Base-by-base conservation (phyloP, 2,797 vertebrate species). In the Epinephelus coioides region DNA sequence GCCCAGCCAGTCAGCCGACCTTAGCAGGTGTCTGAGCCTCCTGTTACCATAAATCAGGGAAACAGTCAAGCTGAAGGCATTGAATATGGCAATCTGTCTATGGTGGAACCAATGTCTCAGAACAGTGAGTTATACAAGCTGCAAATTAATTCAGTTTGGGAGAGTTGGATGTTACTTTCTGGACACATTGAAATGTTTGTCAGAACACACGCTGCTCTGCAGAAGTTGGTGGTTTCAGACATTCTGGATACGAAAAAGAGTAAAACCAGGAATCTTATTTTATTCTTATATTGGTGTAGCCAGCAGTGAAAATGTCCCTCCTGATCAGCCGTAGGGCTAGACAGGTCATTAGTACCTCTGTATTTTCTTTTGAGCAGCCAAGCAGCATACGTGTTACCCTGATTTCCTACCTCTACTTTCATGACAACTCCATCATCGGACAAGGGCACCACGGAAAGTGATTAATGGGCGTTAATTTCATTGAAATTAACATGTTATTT, bases 11-110 rank as follows among this genome's bases (percentile, higher is more conserved):
- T 72, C 69, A 74, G 53, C 44, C 23, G 38, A 72, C 54, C 64
- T 40, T 76, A 76, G 78, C 68, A 79, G 75, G 72, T 81, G 79
- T 73, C 65, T 69, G 15, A 77, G 64, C 67, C 56, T 81, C 61
- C 73, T 81, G 74, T 73, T 77, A 34, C 51, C 1, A 11, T 67
- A 67, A 76, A 57, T 60, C 62, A 60, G 57, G 47, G 66, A 71
- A 65, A 70, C 57, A 18, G 63, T 46, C 15, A 62, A 54, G 51
- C 65, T 73, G 25, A 64, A 66, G n/a, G 63, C 67, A 54, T 7
- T 40, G 34, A 62, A 74, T 62, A 60, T 21, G 30, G 54, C 53
- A 76, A 23, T 70, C 57, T 78, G 69, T 80, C 43, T 57, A 6
- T 51, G 38, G 53, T 68, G 49, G 47, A 73, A 57, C 50, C 51